Base-by-base conservation (phyloP, 2,888 invertebrate species). In the Ephialtes manifestator region DNA sequence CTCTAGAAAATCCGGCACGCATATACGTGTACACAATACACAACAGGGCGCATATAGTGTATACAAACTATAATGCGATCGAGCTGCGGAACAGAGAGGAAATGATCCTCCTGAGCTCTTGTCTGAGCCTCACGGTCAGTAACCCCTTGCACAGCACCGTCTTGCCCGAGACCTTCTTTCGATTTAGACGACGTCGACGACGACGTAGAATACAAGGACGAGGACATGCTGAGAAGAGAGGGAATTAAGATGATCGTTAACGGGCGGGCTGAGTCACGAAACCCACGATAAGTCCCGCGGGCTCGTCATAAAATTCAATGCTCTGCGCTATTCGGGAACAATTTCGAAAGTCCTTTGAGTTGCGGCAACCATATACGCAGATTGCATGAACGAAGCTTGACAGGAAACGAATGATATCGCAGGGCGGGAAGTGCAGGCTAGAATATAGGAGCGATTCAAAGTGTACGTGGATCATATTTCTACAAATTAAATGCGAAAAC, bases 111-210 rank as follows among this genome's bases (percentile, higher is more conserved):
- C 68, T 65, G 55, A 67, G 81, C 55, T 81, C 58, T 72, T 67
- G 81, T 82, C 80, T 80, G 84, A 70, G 63, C 65, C 28, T 76
- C 51, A 82, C 84, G 86, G 86, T 86, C 86, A 80, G 75, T 86
- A 83, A 86, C 86, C 86, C 80, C 80, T 81, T 70, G 81, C 71
- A 63, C 31, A 65, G 70, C 67, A 15, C 48, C 79, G 65, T 70
- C 74, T 76, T 74, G 70, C 43, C 77, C 80, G 81, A 83, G 80
- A 86, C 75, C 81, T 78, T 86, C 71, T 86, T 86, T 86, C 70
- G 68, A 76, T 83, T 84, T 84, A 70, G 76, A 76, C 82, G 72
- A 83, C 68, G 65, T 68, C 68, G 60, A 81, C 60, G 43, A 74
- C 71, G 74, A 77, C 72, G 31, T 35, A 10, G 63, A 63, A 63